Evolutionary conservation across 2,888 invertebrate species (phyloP).

Genomic region (Cerceris rybyensis): DNA sequence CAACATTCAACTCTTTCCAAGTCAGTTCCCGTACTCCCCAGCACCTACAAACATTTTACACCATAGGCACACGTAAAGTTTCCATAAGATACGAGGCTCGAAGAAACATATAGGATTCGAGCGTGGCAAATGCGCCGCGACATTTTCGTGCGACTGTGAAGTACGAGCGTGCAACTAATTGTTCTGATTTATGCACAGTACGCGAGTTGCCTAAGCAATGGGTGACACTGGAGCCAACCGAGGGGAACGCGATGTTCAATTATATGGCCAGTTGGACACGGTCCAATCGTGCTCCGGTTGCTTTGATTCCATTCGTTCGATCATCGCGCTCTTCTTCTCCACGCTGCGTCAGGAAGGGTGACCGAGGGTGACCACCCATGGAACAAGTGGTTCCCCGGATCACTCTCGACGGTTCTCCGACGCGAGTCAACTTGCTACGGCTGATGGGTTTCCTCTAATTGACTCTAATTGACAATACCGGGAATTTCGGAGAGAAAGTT

Average conservation of each 20-base stretch:
- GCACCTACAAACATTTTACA: no score
- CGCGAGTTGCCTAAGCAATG: slow-evolving; percentile 55
- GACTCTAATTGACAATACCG: not conserved
- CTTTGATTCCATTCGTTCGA: slow-evolving; percentile 65
- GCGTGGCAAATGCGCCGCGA: slow-evolving; percentile 58
- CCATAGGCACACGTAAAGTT: not conserved
- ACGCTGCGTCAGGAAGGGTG: slow-evolving; percentile 46
- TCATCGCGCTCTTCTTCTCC: slow-evolving; percentile 51
- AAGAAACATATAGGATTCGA: slow-evolving; percentile 35
- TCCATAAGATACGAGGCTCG: slow-evolving; percentile 24
- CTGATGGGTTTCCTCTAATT: not conserved
- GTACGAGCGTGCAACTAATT: slow-evolving; percentile 69
- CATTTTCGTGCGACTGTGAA: slow-evolving; percentile 52
- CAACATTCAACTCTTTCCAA: no score
- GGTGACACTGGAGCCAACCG: slow-evolving; percentile 59
- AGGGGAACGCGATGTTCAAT: slow-evolving; percentile 69
- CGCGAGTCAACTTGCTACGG: no score
- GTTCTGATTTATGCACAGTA: slow-evolving; percentile 71
- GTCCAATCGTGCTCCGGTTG: slow-evolving; percentile 70
- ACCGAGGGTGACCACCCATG: slow-evolving; percentile 60
- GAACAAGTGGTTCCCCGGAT: slow-evolving; percentile 43
- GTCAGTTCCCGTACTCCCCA: no score
- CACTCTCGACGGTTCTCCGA: no score
- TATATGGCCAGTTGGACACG: slow-evolving; percentile 71
- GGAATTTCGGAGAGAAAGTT: no score